Conservation (phyloP, 2,113 vertebrate genomes). For the Petaurus breviceps region DNA sequence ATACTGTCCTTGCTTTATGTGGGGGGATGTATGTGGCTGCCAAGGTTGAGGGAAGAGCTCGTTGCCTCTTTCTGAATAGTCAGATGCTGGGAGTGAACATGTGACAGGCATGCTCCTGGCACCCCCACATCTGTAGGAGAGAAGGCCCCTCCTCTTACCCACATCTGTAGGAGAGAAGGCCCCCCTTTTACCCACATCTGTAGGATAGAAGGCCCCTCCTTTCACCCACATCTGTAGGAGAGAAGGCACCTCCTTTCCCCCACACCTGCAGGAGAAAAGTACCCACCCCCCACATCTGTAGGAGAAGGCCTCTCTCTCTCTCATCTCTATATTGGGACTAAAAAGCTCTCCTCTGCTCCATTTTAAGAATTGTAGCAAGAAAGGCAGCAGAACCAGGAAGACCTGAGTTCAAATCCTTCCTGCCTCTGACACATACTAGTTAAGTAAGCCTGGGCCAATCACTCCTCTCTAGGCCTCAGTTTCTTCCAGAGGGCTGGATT, state of each 20-base stretch:
- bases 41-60: not conserved
- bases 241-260: not conserved
- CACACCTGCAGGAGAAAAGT: no score
- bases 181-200: no score
- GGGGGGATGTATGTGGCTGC: not conserved
- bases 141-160: no score
- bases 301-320: no score
- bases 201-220: no score
- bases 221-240: not conserved
- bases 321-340: not conserved
- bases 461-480: not conserved
- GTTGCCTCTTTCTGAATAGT: not conserved
- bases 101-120: not conserved
- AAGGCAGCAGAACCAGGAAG: not conserved
- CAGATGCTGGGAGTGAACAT: not conserved
- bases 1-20: not conserved
- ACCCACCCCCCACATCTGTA: no score
- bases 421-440: not conserved
- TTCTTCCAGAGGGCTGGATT: not conserved
- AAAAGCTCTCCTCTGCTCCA: not conserved
- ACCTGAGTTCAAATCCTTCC: not conserved
- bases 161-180: no score
- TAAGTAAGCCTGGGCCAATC: not conserved
- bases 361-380: not conserved
- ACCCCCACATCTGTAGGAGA: no score